Evolutionary conservation across 2,888 invertebrate genomes (phyloP), one percentile per base, ranked within the genome.

Genomic region (Sinhomidia bicolor): DNA sequence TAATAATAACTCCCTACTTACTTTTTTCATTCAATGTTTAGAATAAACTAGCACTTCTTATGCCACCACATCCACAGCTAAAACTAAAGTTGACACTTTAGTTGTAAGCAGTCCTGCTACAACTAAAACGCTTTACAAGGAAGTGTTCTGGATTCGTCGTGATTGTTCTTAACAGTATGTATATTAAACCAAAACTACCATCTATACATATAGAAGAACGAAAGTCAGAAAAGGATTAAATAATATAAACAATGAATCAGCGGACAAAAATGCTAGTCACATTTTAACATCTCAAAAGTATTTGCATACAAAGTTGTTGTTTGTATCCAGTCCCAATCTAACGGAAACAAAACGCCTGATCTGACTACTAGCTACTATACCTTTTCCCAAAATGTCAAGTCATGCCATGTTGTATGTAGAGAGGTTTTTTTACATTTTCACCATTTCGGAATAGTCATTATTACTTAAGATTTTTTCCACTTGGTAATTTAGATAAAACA

Each of bases 1-100:
- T 17, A n/a, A 68, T 12, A 6, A 6, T 3, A 60, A n/a, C 60
- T n/a, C 10, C 12, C 10, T 12, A 47, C 71, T 68, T 82, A 68
- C 29, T 68, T 54, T 44, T 36, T 51, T 51, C 54, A 65, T 51
- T 54, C 68, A 80, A 44, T 36, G 26, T n/a, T 32, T 23, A 47
- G 62, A 44, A 80, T 10, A 60, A 17, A 23, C 12, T 6, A n/a
- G 26, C 20, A 6, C 10, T 17, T 10, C 12, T 26, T 6, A 9
- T 9, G n/a, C 60, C 26, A 26, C 23, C 23, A 10, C 23, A 1
- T 26, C 23, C 60, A 60, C 60, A 26, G 20, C 20, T 6, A 54
- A 7, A 54, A 12, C 60, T 1, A 60, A n/a, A n/a, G n/a, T n/a
- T n/a, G 17, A 60, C 23, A 60, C 26, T 4, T 6, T 6, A 23